A percentile compares a stretch with the other conserved stretches of the same genome.
Evolutionary conservation across 2,888 invertebrate genomes (phyloP).

Genomic region (Trichopria drosophilae): DNA sequence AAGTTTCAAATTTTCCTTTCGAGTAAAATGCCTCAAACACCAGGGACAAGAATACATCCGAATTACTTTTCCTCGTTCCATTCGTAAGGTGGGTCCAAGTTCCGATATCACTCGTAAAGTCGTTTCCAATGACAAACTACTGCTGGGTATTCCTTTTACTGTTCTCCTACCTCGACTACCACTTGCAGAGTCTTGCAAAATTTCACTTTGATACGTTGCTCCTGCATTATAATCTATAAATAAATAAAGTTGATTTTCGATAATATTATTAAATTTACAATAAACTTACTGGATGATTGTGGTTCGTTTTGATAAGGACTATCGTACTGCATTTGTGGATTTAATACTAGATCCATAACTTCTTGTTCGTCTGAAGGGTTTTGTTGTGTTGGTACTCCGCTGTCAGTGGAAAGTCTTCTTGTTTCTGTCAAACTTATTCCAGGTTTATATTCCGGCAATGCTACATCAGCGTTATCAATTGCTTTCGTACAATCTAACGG

Average conservation of each 20-base stretch:
- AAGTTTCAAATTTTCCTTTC: conserved; percentile 67
- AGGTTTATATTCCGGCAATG: conserved; percentile 9
- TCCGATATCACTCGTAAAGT: conserved; percentile 54
- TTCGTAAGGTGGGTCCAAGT: conserved; percentile 52
- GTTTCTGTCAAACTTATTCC: conserved; percentile 4
- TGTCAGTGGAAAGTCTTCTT: conserved; percentile 5
- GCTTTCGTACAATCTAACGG: conserved; percentile 44
- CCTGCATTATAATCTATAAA: conserved; percentile 17
- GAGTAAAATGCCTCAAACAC: conserved; percentile 55
- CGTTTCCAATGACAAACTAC: conserved; percentile 52
- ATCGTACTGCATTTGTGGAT: conserved; percentile 42
- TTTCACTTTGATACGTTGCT: conserved; percentile 23
- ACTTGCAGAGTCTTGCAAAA: conserved; percentile 18
- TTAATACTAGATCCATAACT: conserved; percentile 33
- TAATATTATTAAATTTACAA: not conserved
- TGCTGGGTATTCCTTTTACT: conserved; percentile 51
- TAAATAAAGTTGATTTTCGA: not conserved
- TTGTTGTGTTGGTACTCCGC: not conserved
- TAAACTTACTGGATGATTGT: not conserved
- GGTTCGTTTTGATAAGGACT: conserved; percentile 42
- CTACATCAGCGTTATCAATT: conserved; percentile 19
- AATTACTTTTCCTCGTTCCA: conserved; percentile 54
- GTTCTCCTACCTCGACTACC: conserved; percentile 46
- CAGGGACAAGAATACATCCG: conserved; percentile 57
- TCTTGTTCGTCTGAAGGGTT: conserved; percentile 20